Evolutionary conservation across 2,113 vertebrate genomes (phyloP).

Genomic region (Ifrita kowaldi): DNA sequence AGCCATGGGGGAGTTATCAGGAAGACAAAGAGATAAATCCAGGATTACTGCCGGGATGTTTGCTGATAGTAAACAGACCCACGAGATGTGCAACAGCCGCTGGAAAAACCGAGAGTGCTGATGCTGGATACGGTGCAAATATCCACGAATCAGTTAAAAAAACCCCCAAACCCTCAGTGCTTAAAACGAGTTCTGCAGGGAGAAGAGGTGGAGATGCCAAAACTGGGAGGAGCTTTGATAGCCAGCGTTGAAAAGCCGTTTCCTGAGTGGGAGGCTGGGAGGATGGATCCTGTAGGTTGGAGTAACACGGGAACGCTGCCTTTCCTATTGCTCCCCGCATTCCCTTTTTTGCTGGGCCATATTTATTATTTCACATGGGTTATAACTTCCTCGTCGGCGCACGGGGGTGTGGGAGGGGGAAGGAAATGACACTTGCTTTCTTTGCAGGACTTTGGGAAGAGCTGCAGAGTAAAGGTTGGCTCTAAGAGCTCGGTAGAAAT

Average conservation of each 20-base stretch:
- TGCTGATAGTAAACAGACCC: background rate
- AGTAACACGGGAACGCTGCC: background rate
- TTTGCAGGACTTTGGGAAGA: background rate
- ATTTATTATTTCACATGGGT: constrained; percentile 10
- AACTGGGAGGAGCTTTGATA: constrained; percentile 1
- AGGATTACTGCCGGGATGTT: background rate
- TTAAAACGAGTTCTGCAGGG: background rate
- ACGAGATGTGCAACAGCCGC: rapidly evolving
- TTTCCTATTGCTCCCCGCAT: background rate
- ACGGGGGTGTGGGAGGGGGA: background rate
- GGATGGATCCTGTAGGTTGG: background rate
- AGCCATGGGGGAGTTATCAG: background rate
- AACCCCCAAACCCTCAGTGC: background rate
- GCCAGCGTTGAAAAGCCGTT: background rate
- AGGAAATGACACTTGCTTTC: constrained; percentile 2
- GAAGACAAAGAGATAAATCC: background rate
- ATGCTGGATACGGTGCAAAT: rapidly evolving
- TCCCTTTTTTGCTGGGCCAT: background rate
- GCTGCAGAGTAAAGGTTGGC: background rate
- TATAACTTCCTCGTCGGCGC: background rate
- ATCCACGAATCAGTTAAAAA: rapidly evolving
- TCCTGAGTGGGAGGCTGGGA: background rate
- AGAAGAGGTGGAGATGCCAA: background rate
- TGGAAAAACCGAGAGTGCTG: rapidly evolving
- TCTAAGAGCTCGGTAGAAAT: background rate